Base-by-base conservation (phyloP, 2,113 vertebrate genomes). In the Psettodes erumei region DNA sequence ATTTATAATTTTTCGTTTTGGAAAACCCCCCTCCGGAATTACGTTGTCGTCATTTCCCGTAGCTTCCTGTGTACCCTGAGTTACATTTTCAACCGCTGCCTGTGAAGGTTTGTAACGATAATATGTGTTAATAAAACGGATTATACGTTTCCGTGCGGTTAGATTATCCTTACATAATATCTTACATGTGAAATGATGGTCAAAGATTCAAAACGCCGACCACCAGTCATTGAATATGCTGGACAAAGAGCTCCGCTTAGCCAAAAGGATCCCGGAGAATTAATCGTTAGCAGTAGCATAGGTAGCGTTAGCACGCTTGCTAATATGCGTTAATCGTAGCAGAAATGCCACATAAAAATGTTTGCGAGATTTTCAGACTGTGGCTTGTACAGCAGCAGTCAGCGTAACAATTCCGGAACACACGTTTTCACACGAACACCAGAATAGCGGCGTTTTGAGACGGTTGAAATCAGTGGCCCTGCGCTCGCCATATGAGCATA, bases 71-170 rank as follows among this genome's bases (percentile, higher is more conserved):
- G 86, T 81, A 83, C 45, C 21, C 60, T 79, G 70, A 87, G 55
- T 74, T 75, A 62, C 81, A 67, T 70, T 72, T 77, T 69, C 61
- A 68, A 9, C 56, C 56, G 82, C 50, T 79, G 28, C 75, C 70
- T 71, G 78, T 55, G 53, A 86, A 91, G 92, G 91, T 93, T 88
- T 89, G 92, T 89, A 71, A 27, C 10, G 27, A 21, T n/a, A 18
- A 53, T 61, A 23, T 60, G 27, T n/a, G 3, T 28, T 7, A 47
- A 28, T n/a, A 61, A 70, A 53, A 38, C 1, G 2, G 1, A 10
- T 8, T 25, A 35, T 33, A 53, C 0, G 1, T 5, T 0, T 5
- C 0, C 21, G 13, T n/a, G 8, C 21, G 3, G 5, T 1, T 38
- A 33, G 0, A 5, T 8, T 21, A 37, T 27, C 0, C 23, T n/a